Conservation (phyloP, 2,888 invertebrate genomes). For the Xestia rhomboidea region DNA sequence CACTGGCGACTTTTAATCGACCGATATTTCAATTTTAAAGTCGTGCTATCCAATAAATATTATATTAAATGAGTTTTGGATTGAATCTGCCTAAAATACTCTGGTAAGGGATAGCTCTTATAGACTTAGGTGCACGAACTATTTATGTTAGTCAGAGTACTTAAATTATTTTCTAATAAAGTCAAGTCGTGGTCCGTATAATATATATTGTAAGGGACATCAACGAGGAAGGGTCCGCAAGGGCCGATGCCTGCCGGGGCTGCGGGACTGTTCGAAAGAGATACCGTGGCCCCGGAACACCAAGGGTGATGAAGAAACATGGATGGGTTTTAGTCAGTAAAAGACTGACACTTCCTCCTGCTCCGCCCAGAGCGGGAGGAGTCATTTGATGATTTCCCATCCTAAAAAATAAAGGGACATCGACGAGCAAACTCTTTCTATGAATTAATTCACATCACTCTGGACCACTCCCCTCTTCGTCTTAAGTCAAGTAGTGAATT, state of each 20-base stretch:
- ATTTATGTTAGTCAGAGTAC: neutral
- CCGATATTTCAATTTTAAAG: neutral
- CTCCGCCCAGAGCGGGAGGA: too few species aligned
- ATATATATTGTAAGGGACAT: too few species aligned
- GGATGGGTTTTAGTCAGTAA: too few species aligned
- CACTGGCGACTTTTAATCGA: neutral
- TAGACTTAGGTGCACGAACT: neutral
- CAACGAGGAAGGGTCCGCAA: too few species aligned
- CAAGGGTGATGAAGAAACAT: too few species aligned
- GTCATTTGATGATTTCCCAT: too few species aligned
- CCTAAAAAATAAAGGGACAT: too few species aligned
- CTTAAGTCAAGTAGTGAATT: too few species aligned
- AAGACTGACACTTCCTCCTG: too few species aligned
- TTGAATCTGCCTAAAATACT: neutral
- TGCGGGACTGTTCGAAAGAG: too few species aligned
- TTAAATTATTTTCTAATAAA: neutral
- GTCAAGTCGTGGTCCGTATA: neutral
- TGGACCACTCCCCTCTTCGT: neutral
- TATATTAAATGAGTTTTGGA: neutral
- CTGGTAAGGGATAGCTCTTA: neutral
- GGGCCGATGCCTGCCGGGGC: too few species aligned
- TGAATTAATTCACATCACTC: neutral
- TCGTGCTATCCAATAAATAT: neutral
- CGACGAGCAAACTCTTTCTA: neutral
- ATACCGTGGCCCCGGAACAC: too few species aligned